phyloP scores from a whole-genome alignment of 2,888 invertebrate genomes.

The Altica lythri region DNA sequence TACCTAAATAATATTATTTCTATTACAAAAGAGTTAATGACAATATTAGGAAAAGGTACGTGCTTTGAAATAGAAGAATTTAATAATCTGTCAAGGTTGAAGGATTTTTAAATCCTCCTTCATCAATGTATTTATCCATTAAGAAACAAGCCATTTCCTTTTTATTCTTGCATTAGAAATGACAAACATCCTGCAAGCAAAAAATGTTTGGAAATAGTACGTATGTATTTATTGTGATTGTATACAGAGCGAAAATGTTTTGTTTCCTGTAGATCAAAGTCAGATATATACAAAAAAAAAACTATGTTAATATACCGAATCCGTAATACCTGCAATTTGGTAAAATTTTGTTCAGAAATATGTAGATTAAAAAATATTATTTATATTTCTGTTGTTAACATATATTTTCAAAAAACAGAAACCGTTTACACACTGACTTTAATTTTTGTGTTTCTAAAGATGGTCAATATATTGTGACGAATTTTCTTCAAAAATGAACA shows the following conservation, averaged over 20 bases:
- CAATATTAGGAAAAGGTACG: neutral
- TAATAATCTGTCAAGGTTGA: constrained; percentile 17
- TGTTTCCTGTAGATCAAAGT: neutral
- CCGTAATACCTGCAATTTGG: neutral
- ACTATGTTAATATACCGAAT: neutral
- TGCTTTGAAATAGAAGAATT: constrained; percentile 1
- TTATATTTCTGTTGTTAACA: neutral
- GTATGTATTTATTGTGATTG: constrained; percentile 34
- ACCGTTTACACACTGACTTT: too few species aligned
- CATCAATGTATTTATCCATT: constrained; percentile 20
- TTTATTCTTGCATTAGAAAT: constrained; percentile 32
- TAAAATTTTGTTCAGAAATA: neutral
- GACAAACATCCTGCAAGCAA: constrained; percentile 37
- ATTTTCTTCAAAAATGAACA: too few species aligned
- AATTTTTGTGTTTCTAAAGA: too few species aligned
- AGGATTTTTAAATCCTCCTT: constrained; percentile 13
- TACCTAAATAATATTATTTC: neutral
- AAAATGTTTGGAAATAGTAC: constrained; percentile 29
- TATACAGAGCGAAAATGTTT: neutral
- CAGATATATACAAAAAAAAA: neutral
- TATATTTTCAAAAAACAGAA: neutral
- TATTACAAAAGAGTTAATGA: neutral
- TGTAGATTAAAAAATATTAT: neutral
- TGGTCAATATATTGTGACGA: too few species aligned
- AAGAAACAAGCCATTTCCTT: constrained; percentile 28